Base-by-base conservation (phyloP, 1,140 invertebrate species). In the Ladona fulva region DNA sequence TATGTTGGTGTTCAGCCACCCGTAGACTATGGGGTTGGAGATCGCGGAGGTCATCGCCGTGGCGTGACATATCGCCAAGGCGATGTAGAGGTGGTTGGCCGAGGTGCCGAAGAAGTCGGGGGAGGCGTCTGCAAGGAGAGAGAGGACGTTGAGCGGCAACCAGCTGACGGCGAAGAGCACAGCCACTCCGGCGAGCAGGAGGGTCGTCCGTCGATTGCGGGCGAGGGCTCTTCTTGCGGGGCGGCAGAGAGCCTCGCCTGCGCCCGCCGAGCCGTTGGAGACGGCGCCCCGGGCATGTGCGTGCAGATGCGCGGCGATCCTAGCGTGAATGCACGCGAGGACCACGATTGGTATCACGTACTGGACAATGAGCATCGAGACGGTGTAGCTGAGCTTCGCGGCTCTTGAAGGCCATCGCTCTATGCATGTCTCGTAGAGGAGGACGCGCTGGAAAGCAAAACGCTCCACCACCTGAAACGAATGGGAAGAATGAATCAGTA, bases 311-410 rank as follows among this genome's bases (percentile, higher is more conserved):
- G 83, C 80, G 25, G 84, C 88, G 24, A 90, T 89, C 37, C 85
- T 80, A 3, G 86, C 84, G 80, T 90, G 88, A 0, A 88, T 87
- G n/a, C 86, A 82, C 14, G 82, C 82, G 6, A 90, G 83, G 14
- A 89, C 88, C 22, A 86, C 80, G 59, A 88, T 87, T 0, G 89
- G 89, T 14, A 89, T 84, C 42, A 90, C 82, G 78, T 89, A 88
- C 81, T 89, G 88, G 19, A 88, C 83, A 37, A 89, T 80, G 77
- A 90, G 83, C 5, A 87, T 84, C 8, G 84, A 84, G 11, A 89
- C 84, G 0, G 86, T 86, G 82, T 89, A 90, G 0, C 84, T 81
- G 12, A 86, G 82, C 80, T 88, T 87, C 59, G 85, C 83, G 25
- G 83, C 80, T 11, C 80, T 80, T 0, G 81, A 81, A 5, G 87